Evolutionary conservation across 1,140 invertebrate species (phyloP), one percentile per base, ranked within the genome.

Genomic region (Drosophila cardini): DNA sequence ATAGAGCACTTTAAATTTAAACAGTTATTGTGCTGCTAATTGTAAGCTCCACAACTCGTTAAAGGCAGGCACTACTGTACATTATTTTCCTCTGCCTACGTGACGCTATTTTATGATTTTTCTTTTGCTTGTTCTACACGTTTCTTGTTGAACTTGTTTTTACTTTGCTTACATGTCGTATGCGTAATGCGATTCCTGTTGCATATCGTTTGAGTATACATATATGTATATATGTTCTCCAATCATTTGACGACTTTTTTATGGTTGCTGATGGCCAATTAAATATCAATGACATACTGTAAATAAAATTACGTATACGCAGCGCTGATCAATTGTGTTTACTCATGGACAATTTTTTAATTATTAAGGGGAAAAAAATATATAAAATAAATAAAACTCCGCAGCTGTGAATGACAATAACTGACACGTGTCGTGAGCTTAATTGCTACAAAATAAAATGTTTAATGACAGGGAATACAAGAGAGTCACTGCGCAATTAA

Each of bases 211-310:
- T 21, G 21, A 30, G 48, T 18, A 48, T 26, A 74, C 13, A 40
- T 13, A 4, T 69, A 26, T 18, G 30, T 26, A 74, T 40, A 40
- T 13, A 4, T 69, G 4, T 69, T 63, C 58, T 64, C 65, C 50
- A 72, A 76, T 80, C 61, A 50, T 56, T 42, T 46, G 76, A 50
- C 46, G 26, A 71, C 73, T 78, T 26, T 71, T 84, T 69, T 68
- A 80, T 83, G 40, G 46, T 50, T 62, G 21, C 40, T 11, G 42
- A 40, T 77, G 16, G 38, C 11, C 61, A 82, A 83, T 83, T 75
- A 46, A 68, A 58, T 61, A 62, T 61, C 57, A 78, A 72, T 81
- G 76, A 67, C 36, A 48, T 63, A 43, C n/a, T 32, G 13, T 36
- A 43, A 52, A 68, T 38, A 45, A 34, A 42, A 72, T 68, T 32